Evolutionary conservation across 2,113 vertebrate genomes (phyloP).

Genomic region (Murina feae): DNA sequence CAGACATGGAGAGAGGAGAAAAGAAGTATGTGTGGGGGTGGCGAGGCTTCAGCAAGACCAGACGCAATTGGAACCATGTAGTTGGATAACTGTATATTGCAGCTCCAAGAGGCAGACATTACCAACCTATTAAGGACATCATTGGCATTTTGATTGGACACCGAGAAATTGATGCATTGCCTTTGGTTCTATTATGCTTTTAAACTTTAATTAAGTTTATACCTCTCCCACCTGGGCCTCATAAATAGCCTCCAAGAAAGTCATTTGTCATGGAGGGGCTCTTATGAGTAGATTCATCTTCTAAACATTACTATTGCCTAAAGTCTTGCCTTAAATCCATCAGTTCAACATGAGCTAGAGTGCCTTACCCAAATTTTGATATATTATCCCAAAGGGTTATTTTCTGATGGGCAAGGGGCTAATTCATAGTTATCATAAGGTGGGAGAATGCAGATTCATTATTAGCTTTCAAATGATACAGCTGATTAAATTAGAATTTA

Average conservation of each 20-base stretch:
- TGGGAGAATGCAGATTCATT: slow-evolving; percentile 18
- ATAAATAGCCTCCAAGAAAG: slow-evolving; percentile 73
- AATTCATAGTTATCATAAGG: slow-evolving; percentile 70
- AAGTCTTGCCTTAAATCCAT: slow-evolving; percentile 76
- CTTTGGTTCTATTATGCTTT: slow-evolving; percentile 75
- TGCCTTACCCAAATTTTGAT: slow-evolving; percentile 67
- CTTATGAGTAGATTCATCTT: slow-evolving; percentile 78
- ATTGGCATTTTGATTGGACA: slow-evolving; percentile 70
- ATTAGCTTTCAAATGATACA: slow-evolving; percentile 58
- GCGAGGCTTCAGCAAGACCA: background rate
- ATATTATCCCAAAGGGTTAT: slow-evolving; percentile 65
- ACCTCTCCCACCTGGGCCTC: slow-evolving; percentile 74
- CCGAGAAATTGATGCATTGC: slow-evolving; percentile 76
- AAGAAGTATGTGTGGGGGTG: slow-evolving; percentile 13
- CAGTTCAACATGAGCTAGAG: slow-evolving; percentile 59
- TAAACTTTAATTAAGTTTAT: slow-evolving; percentile 80
- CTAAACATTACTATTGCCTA: slow-evolving; percentile 75
- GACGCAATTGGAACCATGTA: background rate
- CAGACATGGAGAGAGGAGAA: slow-evolving; percentile 52
- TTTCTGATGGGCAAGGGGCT: slow-evolving; percentile 70
- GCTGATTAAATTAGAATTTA: slow-evolving; percentile 33
- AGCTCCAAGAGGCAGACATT: slow-evolving; percentile 65
- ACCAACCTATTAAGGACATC: slow-evolving; percentile 65
- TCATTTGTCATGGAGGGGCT: slow-evolving; percentile 65
- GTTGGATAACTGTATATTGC: slow-evolving; percentile 61